phyloP scores from a whole-genome alignment of 2,797 vertebrate species.

The Epinephelus coioides region DNA sequence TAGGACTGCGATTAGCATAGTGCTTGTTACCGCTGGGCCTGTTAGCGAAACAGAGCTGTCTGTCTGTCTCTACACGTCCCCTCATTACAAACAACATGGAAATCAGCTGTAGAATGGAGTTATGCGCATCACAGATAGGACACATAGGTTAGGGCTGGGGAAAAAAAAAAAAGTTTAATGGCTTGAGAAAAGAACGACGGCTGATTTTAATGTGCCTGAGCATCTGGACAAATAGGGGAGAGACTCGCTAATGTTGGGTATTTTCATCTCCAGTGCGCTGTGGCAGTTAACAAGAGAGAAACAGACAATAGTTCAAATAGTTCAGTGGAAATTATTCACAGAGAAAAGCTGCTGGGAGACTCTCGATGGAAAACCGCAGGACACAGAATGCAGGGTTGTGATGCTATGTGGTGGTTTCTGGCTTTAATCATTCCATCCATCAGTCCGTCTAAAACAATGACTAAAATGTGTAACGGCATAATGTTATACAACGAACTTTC shows the following conservation, averaged over 20 bases:
- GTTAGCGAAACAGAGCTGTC: constrained; percentile 75
- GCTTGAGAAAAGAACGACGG: constrained; percentile 34
- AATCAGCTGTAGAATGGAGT: constrained; percentile 50
- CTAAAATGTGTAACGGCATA: not conserved
- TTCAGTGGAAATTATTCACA: constrained; percentile 38
- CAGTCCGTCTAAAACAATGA: not conserved
- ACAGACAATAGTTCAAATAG: constrained; percentile 40
- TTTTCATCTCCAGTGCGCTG: constrained; percentile 34
- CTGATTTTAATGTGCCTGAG: constrained; percentile 31
- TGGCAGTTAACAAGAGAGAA: constrained; percentile 49
- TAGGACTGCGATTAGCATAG: constrained; percentile 85
- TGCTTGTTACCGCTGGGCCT: constrained; percentile 81
- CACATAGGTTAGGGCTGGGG: constrained; percentile 50
- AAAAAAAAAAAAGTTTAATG: constrained; percentile 64
- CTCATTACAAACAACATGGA: constrained; percentile 75
- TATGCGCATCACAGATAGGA: constrained; percentile 60
- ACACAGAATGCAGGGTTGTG: constrained; percentile 1
- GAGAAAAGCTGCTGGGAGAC: constrained; percentile 20
- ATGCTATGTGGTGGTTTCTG: constrained; percentile 1
- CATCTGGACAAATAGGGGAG: constrained; percentile 31
- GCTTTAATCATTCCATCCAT: constrained; percentile 34
- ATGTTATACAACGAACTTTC: not conserved
- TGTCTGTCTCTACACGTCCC: constrained; percentile 68
- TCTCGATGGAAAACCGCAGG: constrained; percentile 1
- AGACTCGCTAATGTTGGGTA: constrained; percentile 15